A percentile compares a stretch with the other conserved stretches of the same genome.
Evolutionary conservation across 2,797 vertebrate species (phyloP).

Genomic region (Capromys pilorides): DNA sequence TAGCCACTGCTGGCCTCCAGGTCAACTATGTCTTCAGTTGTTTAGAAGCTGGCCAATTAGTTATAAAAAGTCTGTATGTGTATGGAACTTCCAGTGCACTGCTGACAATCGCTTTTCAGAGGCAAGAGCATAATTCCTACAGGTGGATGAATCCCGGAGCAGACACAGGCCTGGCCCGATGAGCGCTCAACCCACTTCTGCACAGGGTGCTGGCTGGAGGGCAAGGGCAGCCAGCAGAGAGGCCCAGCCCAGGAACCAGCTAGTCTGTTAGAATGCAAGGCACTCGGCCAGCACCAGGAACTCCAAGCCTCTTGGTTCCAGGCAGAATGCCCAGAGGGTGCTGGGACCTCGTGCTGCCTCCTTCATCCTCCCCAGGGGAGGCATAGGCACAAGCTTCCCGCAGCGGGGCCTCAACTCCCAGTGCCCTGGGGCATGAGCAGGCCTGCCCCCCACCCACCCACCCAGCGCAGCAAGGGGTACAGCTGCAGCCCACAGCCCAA

Average conservation of each 20-base stretch:
- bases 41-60: neutral
- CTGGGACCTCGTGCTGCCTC: neutral
- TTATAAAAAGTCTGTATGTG: neutral
- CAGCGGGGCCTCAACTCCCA: neutral
- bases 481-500: too few relatives aligned
- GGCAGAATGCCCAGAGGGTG: neutral
- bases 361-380: neutral
- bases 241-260: neutral
- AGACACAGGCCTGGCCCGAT: neutral
- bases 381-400: neutral
- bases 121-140: neutral
- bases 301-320: neutral
- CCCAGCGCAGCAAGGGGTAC: neutral
- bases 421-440: too few relatives aligned
- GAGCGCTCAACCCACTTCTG: neutral
- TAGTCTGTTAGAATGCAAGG: too few relatives aligned
- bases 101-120: neutral
- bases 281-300: neutral
- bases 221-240: too few relatives aligned
- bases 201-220: neutral
- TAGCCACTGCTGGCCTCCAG: neutral
- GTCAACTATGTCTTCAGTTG: neutral
- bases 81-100: rapidly evolving
- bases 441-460: too few relatives aligned
- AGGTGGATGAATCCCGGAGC: neutral